Evolutionary conservation across 2,797 vertebrate genomes (phyloP), one percentile per base, ranked within the genome.

Genomic region (Danio aesculapii): DNA sequence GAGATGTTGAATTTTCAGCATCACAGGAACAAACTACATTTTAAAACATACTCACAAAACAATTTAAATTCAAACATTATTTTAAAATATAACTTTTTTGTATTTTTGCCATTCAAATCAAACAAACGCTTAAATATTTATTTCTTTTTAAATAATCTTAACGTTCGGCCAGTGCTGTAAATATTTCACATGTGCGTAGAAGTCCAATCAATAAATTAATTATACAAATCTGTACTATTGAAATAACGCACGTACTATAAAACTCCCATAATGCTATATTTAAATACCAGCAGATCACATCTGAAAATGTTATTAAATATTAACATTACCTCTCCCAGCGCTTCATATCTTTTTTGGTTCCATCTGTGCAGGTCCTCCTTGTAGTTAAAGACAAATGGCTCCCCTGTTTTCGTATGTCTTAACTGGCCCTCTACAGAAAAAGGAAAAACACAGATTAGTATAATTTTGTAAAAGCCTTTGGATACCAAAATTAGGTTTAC

Each of bases 291-390:
- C 5, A 13, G 13, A 19, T 19, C 8, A 71, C 10, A 44, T 71
- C 44, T 43, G 11, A 12, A 44, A 64, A 64, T 1, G 16, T 41
- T n/a, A 52, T 14, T 4, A 50, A 17, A 74, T 49, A 49, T 43
- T 17, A 66, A 57, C 7, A 53, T 84, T 96, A 99, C 98, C 96
- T 99, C 97, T 93, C 98, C 98, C 44, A 99, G 96, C 73, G 97
- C 98, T 91, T 99, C 98, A 19, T 99, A 99, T 84, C 98, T 94
- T 86, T 99, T 99, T 89, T 99, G 98, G 89, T 99, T 99, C 97
- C 97, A 99, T 85, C 98, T 95, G 87, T 99, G 97, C 83, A 99
- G 95, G 87, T 98, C 97, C 93, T 99, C 97, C 85, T 96, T 95
- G 85, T 94, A 96, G 88, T 99, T 99, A 86, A 99, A 99, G 67